Base-by-base conservation (phyloP, 2,113 vertebrate genomes). In the Apus apus region DNA sequence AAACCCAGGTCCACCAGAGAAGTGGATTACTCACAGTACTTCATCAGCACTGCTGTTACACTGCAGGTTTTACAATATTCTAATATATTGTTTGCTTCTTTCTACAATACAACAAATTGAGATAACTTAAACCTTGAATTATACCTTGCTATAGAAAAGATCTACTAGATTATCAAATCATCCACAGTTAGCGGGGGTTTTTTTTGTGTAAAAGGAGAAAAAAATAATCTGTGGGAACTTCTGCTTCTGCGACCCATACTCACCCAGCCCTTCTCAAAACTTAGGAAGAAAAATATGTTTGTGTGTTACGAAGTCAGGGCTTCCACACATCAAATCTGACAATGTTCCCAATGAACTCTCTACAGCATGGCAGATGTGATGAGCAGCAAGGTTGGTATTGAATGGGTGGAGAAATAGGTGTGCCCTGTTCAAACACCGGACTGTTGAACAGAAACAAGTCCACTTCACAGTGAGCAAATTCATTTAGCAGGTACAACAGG, bases 361-460 rank as follows among this genome's bases (percentile, higher is more conserved):
- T 72, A 80, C 62, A 56, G 58, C 15, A 58, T 56, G 20, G 64
- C 5, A 80, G 54, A 40, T 20, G 6, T 30, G 48, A 89, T 30
- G 17, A 83, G 29, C 29, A 84, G 20, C 15, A 48, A 64, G 21
- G 58, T 27, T 32, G 29, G 26, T 32, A 79, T 1, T 40, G 15
- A 85, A 66, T 5, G 19, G 57, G 19, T 27, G 51, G 32, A 67
- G 13, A 65, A 53, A 65, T 5, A 62, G 10, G 25, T 16, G 8
- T 17, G 22, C 40, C 36, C 30, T 62, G 13, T 30, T 81, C 46
- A 66, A 58, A 77, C 0, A 0, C 0, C 34, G 2, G 10, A 58
- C 46, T 43, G 22, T 11, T 65, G 26, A 81, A 65, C 15, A 76
- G 23, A 66, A 74, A 34, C 6, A 48, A 15, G 9, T 48, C n/a